Evolutionary conservation across 2,888 invertebrate species (phyloP), one percentile per base, ranked within the genome.

Genomic region (Eupithecia pulchellata): DNA sequence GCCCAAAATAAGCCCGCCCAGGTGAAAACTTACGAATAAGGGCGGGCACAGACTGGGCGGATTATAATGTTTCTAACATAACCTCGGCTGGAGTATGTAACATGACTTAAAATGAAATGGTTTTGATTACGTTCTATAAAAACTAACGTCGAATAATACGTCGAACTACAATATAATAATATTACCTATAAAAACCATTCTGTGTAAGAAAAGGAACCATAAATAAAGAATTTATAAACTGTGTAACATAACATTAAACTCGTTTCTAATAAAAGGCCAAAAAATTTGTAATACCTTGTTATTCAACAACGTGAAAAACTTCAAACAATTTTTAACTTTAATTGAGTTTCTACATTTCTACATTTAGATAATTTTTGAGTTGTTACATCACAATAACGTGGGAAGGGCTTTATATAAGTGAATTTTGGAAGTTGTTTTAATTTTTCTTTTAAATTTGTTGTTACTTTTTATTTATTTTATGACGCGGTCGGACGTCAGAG

Each of bases 1-100:
- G 20, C 32, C 58, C 30, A 11, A 32, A 60, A 60, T 60, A 60
- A 58, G 57, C 58, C 58, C 29, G 57, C 29, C 30, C 27, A n/a
- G n/a, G 58, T n/a, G 32, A n/a, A 32, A 60, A 60, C 20, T 32
- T 60, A n/a, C n/a, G 11, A 3, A 30, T 32, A 60, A 9, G 47
- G 58, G 58, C 6, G 1, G 57, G 14, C n/a, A 30, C n/a, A 60
- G n/a, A 57, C 57, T 30, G 27, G n/a, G n/a, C 13, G 52, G 1
- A 25, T 25, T 25, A 52, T 25, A 25, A 52, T 17, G 2, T 9
- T 20, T 34, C 5, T 9, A 6, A 8, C 3, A 32, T 32, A 4
- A 17, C 39, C 39, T 39, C 39, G 17, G 17, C 39, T 39, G 39
- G 17, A 17, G 4, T 39, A 4, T 39, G 4, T 36, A 36, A n/a